phyloP scores from a whole-genome alignment of 2,888 invertebrate species.

The Acanthosepion pharaonis region DNA sequence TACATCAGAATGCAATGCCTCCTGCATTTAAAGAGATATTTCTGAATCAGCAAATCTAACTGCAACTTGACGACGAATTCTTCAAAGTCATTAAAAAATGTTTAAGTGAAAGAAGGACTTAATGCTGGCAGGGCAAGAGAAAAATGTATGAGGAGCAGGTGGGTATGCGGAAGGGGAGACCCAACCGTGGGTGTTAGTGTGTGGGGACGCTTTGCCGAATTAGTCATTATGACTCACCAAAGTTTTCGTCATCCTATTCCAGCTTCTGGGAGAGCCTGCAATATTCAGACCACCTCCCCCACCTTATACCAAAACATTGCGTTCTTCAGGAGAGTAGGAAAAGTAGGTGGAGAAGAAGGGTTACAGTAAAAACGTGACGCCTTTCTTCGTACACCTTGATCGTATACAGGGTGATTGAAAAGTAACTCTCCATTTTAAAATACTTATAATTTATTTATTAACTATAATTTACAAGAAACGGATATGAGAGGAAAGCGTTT shows the following conservation, averaged over 20 bases:
- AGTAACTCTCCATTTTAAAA: no score
- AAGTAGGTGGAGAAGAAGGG: background rate
- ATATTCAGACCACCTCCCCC: background rate
- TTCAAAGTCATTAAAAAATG: background rate
- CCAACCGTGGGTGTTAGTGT: background rate
- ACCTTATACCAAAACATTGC: background rate
- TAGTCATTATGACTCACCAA: background rate
- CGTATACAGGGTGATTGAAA: background rate
- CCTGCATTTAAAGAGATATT: background rate
- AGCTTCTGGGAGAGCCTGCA: background rate
- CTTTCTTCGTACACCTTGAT: background rate
- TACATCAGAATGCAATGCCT: background rate
- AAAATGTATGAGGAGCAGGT: background rate
- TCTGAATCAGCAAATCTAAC: background rate
- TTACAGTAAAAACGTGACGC: background rate
- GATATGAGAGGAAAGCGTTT: no score
- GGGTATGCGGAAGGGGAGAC: background rate
- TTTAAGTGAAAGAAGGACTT: background rate
- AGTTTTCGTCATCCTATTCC: conserved; percentile 1
- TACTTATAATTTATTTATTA: no score
- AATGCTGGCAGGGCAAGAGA: background rate
- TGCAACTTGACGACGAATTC: background rate
- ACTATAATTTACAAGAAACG: no score
- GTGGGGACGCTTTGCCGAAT: background rate
- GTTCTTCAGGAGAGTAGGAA: background rate